These are phyloP conservation scores for Chondrosia reniformis DNA, from an alignment of 37 sponge, comb jelly and placozoan genomes.

Conservation along the genomic window DNA sequence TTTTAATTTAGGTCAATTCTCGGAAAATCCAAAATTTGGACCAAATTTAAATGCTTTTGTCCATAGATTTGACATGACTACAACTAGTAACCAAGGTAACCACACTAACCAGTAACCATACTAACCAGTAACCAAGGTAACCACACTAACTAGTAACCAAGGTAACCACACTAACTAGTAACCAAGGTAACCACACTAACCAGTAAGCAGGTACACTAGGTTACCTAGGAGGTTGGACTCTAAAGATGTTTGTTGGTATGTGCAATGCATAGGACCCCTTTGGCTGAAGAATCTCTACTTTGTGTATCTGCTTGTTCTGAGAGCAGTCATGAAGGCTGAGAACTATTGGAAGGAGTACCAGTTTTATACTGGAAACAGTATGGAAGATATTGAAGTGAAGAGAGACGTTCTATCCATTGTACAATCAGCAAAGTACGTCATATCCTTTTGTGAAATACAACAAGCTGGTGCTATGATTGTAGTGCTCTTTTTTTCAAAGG, in stretches of 20 bases:
- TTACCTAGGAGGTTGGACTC: too few species aligned
- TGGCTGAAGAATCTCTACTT: slow-evolving; percentile 98
- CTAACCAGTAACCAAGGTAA: slow-evolving; percentile 91
- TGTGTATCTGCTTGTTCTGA: slow-evolving; percentile 83
- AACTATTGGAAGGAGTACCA: slow-evolving; percentile 42
- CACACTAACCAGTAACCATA: too few species aligned
- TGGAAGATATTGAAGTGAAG: slow-evolving; percentile 53
- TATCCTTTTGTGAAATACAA: too few species aligned
- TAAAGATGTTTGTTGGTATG: too few species aligned
- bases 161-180: slow-evolving; percentile 68
- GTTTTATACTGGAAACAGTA: slow-evolving; percentile 83
- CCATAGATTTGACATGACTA: slow-evolving; percentile 72
- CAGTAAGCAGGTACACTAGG: too few species aligned
- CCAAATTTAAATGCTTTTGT: slow-evolving; percentile 90
- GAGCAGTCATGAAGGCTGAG: slow-evolving; percentile 86
- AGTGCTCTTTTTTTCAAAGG: slow-evolving; percentile 17
- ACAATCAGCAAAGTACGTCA: slow-evolving; percentile 65
- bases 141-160: too few species aligned
- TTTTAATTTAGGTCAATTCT: background rate
- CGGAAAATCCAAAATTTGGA: slow-evolving; percentile 54
- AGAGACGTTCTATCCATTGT: slow-evolving; percentile 48
- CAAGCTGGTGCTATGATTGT: too few species aligned
- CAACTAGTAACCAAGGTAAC: slow-evolving; percentile 90
- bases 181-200: too few species aligned
- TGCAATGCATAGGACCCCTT: slow-evolving; percentile 89